phyloP scores from a whole-genome alignment of 2,113 vertebrate species.

The Pteronura brasiliensis region DNA sequence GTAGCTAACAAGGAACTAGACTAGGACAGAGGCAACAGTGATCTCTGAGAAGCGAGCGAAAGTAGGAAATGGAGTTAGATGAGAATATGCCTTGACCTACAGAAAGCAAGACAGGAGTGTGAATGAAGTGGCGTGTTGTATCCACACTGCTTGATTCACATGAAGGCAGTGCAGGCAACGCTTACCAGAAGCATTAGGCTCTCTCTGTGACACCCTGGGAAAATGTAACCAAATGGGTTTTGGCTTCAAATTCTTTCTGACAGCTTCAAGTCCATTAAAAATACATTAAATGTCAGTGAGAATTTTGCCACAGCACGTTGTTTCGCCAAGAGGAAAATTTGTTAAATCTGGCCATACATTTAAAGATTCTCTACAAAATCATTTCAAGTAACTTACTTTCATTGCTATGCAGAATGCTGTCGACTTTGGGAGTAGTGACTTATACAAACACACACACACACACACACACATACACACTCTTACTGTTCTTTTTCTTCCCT shows the following conservation, averaged over 20 bases:
- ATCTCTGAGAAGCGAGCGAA: conserved; percentile 11
- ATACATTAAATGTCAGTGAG: conserved; percentile 62
- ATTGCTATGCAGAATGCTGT: not conserved
- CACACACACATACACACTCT: not conserved
- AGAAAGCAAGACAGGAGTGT: not conserved
- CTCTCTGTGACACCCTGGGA: conserved; percentile 23
- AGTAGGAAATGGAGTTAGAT: not conserved
- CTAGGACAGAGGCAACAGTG: conserved; percentile 21
- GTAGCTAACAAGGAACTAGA: not conserved
- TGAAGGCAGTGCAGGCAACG: not conserved
- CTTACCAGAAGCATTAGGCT: not conserved
- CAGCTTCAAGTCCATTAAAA: conserved; percentile 62
- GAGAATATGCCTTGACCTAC: not conserved
- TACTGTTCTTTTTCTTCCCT: not conserved
- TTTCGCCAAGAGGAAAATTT: conserved; percentile 67
- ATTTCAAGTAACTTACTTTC: conserved; percentile 24
- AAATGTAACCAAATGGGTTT: conserved; percentile 48
- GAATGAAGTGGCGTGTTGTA: accelerated
- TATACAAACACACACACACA: not conserved
- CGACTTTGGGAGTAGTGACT: not conserved
- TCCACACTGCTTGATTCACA: not conserved
- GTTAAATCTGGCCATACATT: conserved; percentile 65
- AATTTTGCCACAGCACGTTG: conserved; percentile 56
- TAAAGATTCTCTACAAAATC: conserved; percentile 49
- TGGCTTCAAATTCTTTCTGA: conserved; percentile 59